Conservation (phyloP, 2,113 vertebrate species). For the Phoenicopterus ruber region DNA sequence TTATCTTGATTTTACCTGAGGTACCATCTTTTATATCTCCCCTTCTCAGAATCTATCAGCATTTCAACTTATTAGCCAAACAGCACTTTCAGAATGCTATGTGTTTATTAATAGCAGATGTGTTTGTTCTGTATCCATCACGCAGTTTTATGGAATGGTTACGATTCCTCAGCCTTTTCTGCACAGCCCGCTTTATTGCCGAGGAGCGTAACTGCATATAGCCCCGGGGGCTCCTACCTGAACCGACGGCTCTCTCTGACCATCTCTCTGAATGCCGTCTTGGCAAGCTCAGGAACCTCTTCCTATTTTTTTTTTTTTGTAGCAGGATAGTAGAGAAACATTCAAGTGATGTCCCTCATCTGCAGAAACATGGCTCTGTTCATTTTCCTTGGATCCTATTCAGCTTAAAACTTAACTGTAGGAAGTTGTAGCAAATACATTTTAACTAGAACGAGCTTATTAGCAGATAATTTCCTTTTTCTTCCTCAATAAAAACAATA, state of each 20-base stretch:
- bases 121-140: not conserved
- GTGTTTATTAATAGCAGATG: not conserved
- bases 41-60: not conserved
- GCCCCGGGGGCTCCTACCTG: accelerated
- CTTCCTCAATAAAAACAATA: not conserved
- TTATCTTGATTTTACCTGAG: not conserved
- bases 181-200: not conserved
- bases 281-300: not conserved
- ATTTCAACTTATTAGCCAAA: not conserved
- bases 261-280: not conserved
- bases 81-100: not conserved
- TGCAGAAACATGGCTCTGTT: not conserved
- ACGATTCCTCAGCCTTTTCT: not conserved
- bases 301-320: not conserved
- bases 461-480: not conserved
- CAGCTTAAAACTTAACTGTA: not conserved
- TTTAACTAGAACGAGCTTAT: not conserved
- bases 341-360: not conserved
- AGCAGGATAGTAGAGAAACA: not conserved
- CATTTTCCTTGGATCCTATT: not conserved
- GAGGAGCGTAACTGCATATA: not conserved
- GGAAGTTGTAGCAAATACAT: not conserved
- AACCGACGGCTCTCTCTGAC: not conserved
- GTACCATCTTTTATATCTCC: not conserved
- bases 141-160: not conserved